Conservation (phyloP, 2,797 vertebrate genomes). For the Pipistrellus pipistrellus region DNA sequence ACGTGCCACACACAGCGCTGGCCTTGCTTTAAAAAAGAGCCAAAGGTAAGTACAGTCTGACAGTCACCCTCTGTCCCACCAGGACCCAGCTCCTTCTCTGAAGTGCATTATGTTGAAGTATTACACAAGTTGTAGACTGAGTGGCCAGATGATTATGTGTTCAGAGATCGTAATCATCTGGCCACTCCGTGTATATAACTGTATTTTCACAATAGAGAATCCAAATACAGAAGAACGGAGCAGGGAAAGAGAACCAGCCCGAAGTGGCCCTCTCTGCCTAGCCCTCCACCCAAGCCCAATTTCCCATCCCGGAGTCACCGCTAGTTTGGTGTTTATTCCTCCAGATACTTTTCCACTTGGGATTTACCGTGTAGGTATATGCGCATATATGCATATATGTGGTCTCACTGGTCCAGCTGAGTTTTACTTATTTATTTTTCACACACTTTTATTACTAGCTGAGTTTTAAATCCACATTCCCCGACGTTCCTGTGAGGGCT, state of each 20-base stretch:
- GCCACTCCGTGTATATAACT: not conserved
- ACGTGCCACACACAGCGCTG: rapidly evolving
- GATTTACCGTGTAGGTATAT: not conserved
- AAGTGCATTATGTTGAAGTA: not conserved
- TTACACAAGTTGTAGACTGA: not conserved
- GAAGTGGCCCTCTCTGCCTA: not conserved
- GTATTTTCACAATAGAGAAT: not conserved
- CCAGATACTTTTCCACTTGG: not conserved
- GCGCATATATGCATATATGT: not conserved
- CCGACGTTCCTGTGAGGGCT: not conserved
- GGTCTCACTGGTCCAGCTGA: not conserved
- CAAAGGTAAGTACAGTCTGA: not conserved
- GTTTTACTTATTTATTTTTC: too few relatives aligned
- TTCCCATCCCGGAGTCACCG: not conserved
- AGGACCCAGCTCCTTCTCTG: not conserved
- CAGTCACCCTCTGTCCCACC: not conserved
- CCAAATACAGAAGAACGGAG: not conserved
- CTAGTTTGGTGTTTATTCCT: not conserved
- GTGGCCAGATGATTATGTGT: too few relatives aligned
- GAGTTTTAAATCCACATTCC: not conserved
- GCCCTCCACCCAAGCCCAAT: not conserved
- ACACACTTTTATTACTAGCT: not conserved
- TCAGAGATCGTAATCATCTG: too few relatives aligned
- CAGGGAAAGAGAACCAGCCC: not conserved
- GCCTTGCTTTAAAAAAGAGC: not conserved